phyloP scores from a whole-genome alignment of 2,113 vertebrate species.

The Hiodon tergisus region DNA sequence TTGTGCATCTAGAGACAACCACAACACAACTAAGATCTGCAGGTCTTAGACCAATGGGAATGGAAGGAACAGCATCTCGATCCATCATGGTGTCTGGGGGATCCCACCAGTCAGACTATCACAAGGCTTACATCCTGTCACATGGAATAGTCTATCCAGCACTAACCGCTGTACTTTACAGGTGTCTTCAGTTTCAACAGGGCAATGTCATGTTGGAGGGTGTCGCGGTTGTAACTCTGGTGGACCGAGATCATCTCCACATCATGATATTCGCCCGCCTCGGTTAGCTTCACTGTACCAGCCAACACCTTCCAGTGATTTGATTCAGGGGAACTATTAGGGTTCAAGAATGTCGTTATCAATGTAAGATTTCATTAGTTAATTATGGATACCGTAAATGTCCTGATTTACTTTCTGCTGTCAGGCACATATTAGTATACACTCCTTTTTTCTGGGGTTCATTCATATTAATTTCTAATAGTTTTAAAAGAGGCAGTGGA shows the following conservation, averaged over 20 bases:
- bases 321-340: not conserved
- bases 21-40: not conserved
- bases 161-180: conserved; percentile 2
- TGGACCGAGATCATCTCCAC: conserved; percentile 12
- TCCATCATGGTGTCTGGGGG: too few species aligned
- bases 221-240: not conserved
- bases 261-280: not conserved
- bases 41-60: too few species aligned
- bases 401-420: too few species aligned
- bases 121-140: not conserved
- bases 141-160: too few species aligned
- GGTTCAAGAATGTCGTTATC: too few species aligned
- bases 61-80: too few species aligned
- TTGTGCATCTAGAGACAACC: conserved; percentile 1
- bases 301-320: not conserved
- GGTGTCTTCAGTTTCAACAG: conserved; percentile 21
- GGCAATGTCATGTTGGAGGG: conserved; percentile 16
- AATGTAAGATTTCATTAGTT: too few species aligned
- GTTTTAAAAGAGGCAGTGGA: too few species aligned
- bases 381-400: too few species aligned
- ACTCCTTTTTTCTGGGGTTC: too few species aligned
- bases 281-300: conserved; percentile 1
- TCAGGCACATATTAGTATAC: too few species aligned
- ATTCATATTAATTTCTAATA: too few species aligned
- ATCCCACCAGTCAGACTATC: not conserved